Evolutionary conservation across 2,888 invertebrate species (phyloP).

Genomic region (Caenorhabditis doughertyi): DNA sequence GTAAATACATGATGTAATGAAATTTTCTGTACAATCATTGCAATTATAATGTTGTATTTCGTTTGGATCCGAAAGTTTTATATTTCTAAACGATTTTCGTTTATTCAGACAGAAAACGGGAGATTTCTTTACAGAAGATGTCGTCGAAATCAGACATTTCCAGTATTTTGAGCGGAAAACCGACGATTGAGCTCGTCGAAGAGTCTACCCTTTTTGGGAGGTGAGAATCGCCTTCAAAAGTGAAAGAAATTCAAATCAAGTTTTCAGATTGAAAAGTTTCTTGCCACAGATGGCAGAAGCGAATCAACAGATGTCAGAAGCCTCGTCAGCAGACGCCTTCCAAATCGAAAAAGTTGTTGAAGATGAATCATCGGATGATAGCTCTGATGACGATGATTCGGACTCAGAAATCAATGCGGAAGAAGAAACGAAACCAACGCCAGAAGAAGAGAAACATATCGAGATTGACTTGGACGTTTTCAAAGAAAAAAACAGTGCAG

Average conservation of each 20-base stretch:
- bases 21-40: too few relatives aligned
- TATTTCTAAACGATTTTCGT: too few relatives aligned
- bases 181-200: slow-evolving; percentile 46
- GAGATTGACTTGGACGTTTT: slow-evolving; percentile 67
- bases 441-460: slow-evolving; percentile 13
- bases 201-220: slow-evolving; percentile 44
- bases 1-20: too few relatives aligned
- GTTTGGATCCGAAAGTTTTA: too few relatives aligned
- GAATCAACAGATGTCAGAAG: slow-evolving; percentile 62
- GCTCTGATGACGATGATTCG: neutral
- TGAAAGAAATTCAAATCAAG: neutral
- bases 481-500: slow-evolving; percentile 40
- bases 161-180: slow-evolving; percentile 45
- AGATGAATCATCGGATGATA: slow-evolving; percentile 14
- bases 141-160: slow-evolving; percentile 28
- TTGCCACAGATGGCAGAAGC: slow-evolving; percentile 73
- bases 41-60: too few relatives aligned
- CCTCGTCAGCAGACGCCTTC: slow-evolving; percentile 22
- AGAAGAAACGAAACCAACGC: slow-evolving; percentile 26
- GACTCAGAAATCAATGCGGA: slow-evolving; percentile 26
- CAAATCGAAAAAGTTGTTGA: slow-evolving; percentile 38
- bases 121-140: too few relatives aligned
- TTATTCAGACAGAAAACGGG: too few relatives aligned
- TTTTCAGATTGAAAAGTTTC: slow-evolving; percentile 63
- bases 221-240: slow-evolving; percentile 16